Conservation (phyloP, 2,113 vertebrate genomes). For the Atractosteus spatula region DNA sequence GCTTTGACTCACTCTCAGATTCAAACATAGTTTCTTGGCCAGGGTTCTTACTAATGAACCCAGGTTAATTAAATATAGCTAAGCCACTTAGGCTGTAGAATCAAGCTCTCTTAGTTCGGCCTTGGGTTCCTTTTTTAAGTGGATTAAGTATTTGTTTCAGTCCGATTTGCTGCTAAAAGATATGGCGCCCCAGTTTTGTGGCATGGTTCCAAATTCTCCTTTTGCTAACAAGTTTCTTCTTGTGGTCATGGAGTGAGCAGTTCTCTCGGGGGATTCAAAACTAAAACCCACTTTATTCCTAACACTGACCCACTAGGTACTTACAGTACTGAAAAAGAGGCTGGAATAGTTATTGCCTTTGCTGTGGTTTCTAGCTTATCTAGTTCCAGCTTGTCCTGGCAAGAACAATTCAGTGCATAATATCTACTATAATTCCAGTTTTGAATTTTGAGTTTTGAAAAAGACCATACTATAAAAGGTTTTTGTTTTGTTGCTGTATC, state of each 20-base stretch:
- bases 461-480: neutral
- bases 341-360: neutral
- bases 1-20: slow-evolving; percentile 35
- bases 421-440: neutral
- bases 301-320: neutral
- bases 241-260: slow-evolving; percentile 44
- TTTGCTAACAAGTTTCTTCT: slow-evolving; percentile 47
- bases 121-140: slow-evolving; percentile 68
- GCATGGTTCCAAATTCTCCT: slow-evolving; percentile 45
- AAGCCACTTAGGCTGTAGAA: slow-evolving; percentile 58
- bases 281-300: slow-evolving; percentile 3
- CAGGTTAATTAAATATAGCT: slow-evolving; percentile 54
- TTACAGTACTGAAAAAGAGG: neutral
- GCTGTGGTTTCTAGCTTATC: slow-evolving; percentile 8
- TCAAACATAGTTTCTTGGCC: slow-evolving; percentile 6
- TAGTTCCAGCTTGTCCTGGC: slow-evolving; percentile 5
- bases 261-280: slow-evolving; percentile 8
- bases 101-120: slow-evolving; percentile 49
- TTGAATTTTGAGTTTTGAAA: neutral
- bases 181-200: slow-evolving; percentile 28
- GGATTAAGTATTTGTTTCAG: slow-evolving; percentile 57
- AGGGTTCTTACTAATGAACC: slow-evolving; percentile 49
- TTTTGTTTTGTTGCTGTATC: neutral
- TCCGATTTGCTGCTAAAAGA: slow-evolving; percentile 34
- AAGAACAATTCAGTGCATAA: neutral